Conservation (phyloP, 2,797 vertebrate genomes). For the Gallinago stenura region DNA sequence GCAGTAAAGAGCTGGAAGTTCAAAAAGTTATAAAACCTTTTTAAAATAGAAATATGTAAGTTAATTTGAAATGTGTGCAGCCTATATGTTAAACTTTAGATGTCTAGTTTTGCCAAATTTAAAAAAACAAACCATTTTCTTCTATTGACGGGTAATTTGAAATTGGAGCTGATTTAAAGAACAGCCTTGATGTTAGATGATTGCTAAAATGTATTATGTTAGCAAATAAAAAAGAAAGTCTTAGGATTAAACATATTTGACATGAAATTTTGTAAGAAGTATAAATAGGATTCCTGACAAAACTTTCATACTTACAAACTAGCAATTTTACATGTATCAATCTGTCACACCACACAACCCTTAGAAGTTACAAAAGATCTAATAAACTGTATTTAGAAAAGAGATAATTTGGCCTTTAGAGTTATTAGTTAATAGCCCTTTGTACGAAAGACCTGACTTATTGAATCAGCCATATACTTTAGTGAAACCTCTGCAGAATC, state of each 20-base stretch:
- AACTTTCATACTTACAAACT: not conserved
- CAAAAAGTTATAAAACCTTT: not conserved
- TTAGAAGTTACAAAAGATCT: not conserved
- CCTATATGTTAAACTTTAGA: not conserved
- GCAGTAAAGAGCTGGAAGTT: not conserved
- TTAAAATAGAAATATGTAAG: not conserved
- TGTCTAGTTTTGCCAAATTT: not conserved
- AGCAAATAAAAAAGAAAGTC: not conserved
- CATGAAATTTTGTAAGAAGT: not conserved
- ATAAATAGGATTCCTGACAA: not conserved
- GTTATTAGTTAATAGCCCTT: not conserved
- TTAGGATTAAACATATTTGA: not conserved
- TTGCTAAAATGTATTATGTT: not conserved
- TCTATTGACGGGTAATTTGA: not conserved
- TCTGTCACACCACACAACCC: not conserved
- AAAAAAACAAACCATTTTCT: accelerated
- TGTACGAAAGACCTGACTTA: not conserved
- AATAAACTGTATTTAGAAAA: not conserved
- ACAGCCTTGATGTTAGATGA: not conserved
- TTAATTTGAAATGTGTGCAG: not conserved
- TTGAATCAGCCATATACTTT: not conserved
- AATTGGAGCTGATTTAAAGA: not conserved
- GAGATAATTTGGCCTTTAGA: not conserved
- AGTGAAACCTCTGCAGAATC: not conserved
- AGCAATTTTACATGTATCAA: not conserved